Evolutionary conservation across 2,888 invertebrate genomes (phyloP).

Genomic region (Acrocera orbiculus): DNA sequence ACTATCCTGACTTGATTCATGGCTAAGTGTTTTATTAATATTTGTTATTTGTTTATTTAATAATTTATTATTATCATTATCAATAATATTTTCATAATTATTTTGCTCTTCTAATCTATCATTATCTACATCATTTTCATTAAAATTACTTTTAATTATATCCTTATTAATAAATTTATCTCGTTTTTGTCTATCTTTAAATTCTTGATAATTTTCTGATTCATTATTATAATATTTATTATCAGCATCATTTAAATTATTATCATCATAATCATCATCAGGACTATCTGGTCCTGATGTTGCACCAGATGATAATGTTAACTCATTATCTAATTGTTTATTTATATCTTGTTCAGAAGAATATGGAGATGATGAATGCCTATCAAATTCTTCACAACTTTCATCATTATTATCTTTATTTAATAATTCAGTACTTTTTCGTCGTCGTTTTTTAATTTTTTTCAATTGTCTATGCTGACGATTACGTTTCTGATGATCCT

Average conservation of each 20-base stretch:
- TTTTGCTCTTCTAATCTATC: neutral
- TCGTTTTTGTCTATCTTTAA: conserved; percentile 9
- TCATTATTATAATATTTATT: conserved; percentile 16
- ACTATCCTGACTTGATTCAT: conserved; percentile 29
- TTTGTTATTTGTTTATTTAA: no score
- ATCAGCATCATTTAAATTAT: conserved; percentile 50
- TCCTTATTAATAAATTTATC: no score
- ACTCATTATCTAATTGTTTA: no score
- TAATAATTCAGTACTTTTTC: conserved; percentile 6
- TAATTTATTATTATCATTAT: neutral
- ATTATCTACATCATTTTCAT: neutral
- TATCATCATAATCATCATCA: conserved; percentile 48
- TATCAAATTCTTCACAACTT: conserved; percentile 11
- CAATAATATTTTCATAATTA: neutral
- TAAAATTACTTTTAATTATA: no score
- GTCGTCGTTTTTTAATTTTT: conserved; percentile 17
- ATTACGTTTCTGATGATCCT: conserved; percentile 12
- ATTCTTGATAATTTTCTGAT: conserved; percentile 12
- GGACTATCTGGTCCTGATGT: conserved; percentile 83
- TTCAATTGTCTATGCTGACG: conserved; percentile 14
- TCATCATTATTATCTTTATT: conserved; percentile 3
- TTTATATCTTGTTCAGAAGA: conserved; percentile 29
- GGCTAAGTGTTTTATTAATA: conserved; percentile 12
- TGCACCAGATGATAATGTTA: conserved; percentile 74
- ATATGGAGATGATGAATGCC: conserved; percentile 25